Evolutionary conservation across 1,140 invertebrate genomes (phyloP), one percentile per base, ranked within the genome.

Genomic region (Pseudomyrmex sp.): DNA sequence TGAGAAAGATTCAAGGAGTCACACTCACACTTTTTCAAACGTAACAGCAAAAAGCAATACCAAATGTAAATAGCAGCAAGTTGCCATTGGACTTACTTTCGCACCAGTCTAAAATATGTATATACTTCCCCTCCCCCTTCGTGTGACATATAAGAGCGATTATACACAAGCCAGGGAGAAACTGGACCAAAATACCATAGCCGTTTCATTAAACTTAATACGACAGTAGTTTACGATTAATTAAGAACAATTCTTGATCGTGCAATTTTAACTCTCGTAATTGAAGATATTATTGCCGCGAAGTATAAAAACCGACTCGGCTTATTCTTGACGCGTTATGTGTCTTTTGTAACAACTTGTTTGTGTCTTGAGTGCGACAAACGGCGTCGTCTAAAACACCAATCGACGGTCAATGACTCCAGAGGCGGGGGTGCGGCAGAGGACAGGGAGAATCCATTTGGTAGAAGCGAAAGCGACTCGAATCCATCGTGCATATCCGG

Each of bases 401-500:
- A 65, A 84, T 73, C 84, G 73, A 89, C 84, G 87, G 88, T 89
- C 87, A 88, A 88, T 89, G 87, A 89, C 87, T 88, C 63, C 52
- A 66, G 68, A 79, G 59, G 54, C 66, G 76, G 66, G 76, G 76
- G 76, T 80, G 76, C 13, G 66, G 10, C 5, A 35, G 46, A 10
- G n/a, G 4, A 12, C 48, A 18, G 18, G 12, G 12, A 12, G 74
- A 88, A 75, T 88, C 84, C 87, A 85, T 89, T 89, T 86, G 88
- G 88, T 84, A 75, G 85, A 62, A 89, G 89, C 80, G 83, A 87
- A 84, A 87, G 89, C 79, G 83, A 83, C 88, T 88, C 85, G 89
- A 86, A 90, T 84, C 86, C 88, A 84, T 77, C 86, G 83, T 90
- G 88, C 88, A 89, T 89, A 89, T 89, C 88, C 88, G 88, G 87